phyloP scores from a whole-genome alignment of 1,140 invertebrate species.

The Drosophila paulistorum region DNA sequence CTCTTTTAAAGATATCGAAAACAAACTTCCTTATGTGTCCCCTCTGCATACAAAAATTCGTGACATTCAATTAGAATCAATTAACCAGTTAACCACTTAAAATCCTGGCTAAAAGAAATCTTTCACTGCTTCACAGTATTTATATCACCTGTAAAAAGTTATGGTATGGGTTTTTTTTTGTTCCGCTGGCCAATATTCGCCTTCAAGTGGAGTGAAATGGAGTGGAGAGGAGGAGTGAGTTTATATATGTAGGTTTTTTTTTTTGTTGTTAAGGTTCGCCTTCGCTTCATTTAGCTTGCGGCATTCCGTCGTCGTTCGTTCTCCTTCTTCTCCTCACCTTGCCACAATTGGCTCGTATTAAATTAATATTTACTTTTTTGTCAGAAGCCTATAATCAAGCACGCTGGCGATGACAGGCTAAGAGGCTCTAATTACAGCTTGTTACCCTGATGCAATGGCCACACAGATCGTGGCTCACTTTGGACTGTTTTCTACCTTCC shows the following conservation, averaged over 20 bases:
- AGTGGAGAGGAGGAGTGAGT: neutral
- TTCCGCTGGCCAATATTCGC: neutral
- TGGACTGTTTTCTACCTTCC: constrained; percentile 3
- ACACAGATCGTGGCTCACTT: constrained; percentile 80
- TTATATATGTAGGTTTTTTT: no score
- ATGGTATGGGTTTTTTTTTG: neutral
- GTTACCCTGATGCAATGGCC: constrained; percentile 74
- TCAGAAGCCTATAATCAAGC: constrained; percentile 82
- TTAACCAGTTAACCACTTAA: constrained; percentile 10
- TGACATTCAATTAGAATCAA: constrained; percentile 2
- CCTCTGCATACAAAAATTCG: neutral
- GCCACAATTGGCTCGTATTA: constrained; percentile 60
- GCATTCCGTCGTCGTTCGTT: constrained; percentile 7
- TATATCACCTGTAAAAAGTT: constrained; percentile 4
- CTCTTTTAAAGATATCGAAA: no score
- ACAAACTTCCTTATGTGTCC: neutral
- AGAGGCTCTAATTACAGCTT: constrained; percentile 83
- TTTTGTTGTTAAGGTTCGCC: neutral
- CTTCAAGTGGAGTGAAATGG: no score
- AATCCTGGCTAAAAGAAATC: neutral
- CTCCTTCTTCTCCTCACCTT: constrained; percentile 35
- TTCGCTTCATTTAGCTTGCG: constrained; percentile 14
- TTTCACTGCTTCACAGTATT: neutral
- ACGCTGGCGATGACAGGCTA: constrained; percentile 82
- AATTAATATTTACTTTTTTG: constrained; percentile 83